Base-by-base conservation (phyloP, 2,113 vertebrate genomes). In the Spermophilus dauricus region DNA sequence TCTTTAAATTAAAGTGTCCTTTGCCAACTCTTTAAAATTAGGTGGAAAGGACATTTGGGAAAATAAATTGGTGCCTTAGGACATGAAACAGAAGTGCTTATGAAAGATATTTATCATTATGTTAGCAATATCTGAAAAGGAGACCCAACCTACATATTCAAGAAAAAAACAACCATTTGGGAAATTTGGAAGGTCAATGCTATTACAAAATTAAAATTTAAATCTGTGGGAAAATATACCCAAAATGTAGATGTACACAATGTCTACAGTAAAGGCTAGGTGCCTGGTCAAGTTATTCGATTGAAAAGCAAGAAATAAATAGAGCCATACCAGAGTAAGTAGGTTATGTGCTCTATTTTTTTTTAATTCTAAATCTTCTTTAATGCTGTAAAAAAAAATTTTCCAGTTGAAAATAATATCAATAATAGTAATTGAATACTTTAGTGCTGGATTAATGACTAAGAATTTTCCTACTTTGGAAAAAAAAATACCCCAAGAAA, bases 401-500 rank as follows among this genome's bases (percentile, higher is more conserved):
- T 81, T 61, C 32, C 16, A 9, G 16, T 90, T 96, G 73, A 87
- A 92, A 92, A 88, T 72, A 92, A 72, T 80, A 92, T 24, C 84
- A 92, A n/a, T 87, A 82, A 94, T 88, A 95, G 80, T 95, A 92
- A 90, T 78, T 69, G 81, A 92, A 78, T 93, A 88, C 30, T 87
- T 90, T 67, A 51, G 69, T 80, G 78, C 53, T 92, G 75, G 56
- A 88, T 92, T 92, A 85, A 97, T 97, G 84, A 92, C 87, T 91
- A 86, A 82, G 73, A 94, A 78, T 97, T 97, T 96, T 96, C 85
- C 95, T 80, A 86, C 89, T 90, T 96, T 86, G 91, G 89, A 94
- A 96, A 95, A 95, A 89, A 92, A 84, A 56, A 70, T 58, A 58
- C 58, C 81, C 61, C 8, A 77, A 80, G 76, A 82, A 95, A 94